Conservation (phyloP, 2,888 invertebrate genomes). For the Stenolophus ochropezus region DNA sequence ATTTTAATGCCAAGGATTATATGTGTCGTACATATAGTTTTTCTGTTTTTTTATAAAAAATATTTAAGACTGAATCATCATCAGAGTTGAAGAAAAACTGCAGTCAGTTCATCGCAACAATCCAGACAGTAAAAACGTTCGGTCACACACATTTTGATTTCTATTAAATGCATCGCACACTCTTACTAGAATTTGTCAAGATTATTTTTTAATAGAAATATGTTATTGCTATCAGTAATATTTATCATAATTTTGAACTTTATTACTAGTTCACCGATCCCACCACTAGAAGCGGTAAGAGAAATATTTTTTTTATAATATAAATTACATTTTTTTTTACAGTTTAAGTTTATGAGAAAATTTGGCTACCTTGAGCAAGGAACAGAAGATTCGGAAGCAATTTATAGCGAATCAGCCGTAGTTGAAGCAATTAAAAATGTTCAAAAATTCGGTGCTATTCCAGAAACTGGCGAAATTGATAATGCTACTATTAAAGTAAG, state of each 20-base stretch:
- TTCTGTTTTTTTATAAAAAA: slow-evolving; percentile 42
- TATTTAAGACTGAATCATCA: slow-evolving; percentile 48
- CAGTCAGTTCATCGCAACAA: slow-evolving; percentile 50
- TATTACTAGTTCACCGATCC: slow-evolving; percentile 35
- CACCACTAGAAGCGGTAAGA: slow-evolving; percentile 53
- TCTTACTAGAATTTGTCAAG: neutral
- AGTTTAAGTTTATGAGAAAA: slow-evolving; percentile 81
- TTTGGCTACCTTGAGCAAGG: slow-evolving; percentile 80
- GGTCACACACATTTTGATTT: slow-evolving; percentile 16
- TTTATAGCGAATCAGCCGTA: slow-evolving; percentile 79
- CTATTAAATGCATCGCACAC: slow-evolving; percentile 12
- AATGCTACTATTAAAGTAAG: slow-evolving; percentile 78
- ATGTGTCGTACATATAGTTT: slow-evolving; percentile 32
- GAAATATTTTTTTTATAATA: neutral
- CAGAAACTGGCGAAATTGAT: slow-evolving; percentile 82
- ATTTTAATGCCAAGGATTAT: slow-evolving; percentile 18
- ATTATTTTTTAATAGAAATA: slow-evolving; percentile 27
- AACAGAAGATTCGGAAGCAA: slow-evolving; percentile 75
- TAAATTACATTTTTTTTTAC: slow-evolving; percentile 51
- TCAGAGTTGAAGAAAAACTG: slow-evolving; percentile 46
- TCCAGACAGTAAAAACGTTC: slow-evolving; percentile 39
- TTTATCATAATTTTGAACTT: slow-evolving; percentile 41
- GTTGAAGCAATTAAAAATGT: slow-evolving; percentile 79
- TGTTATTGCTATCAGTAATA: slow-evolving; percentile 41
- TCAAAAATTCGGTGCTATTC: slow-evolving; percentile 83